phyloP scores from a whole-genome alignment of 2,888 invertebrate genomes.

The Ganaspis brasiliensis region DNA sequence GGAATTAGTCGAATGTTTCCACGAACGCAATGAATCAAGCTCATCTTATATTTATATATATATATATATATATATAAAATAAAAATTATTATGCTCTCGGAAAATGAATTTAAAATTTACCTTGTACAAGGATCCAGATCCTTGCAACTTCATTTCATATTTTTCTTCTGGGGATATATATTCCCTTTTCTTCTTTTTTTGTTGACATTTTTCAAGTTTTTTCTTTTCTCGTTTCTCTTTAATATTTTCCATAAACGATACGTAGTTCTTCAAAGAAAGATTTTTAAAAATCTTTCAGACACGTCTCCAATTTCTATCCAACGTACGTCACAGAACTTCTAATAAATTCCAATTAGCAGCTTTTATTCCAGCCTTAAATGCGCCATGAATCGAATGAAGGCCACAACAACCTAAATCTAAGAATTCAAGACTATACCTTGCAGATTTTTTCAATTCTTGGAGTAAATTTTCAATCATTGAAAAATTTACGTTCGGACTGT shows the following conservation, averaged over 20 bases:
- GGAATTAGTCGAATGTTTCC: too few species aligned
- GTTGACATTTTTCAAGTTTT: not conserved
- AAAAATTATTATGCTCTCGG: too few species aligned
- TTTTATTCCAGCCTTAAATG: constrained; percentile 64
- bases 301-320: constrained; percentile 66
- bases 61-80: too few species aligned
- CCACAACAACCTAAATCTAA: constrained; percentile 68
- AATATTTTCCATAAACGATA: not conserved
- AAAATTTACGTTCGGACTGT: constrained; percentile 36
- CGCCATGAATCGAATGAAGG: constrained; percentile 67
- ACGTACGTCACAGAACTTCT: constrained; percentile 60
- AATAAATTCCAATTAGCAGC: constrained; percentile 62
- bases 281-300: constrained; percentile 55
- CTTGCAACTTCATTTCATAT: constrained; percentile 18
- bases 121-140: too few species aligned
- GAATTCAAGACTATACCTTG: constrained; percentile 51
- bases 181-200: constrained; percentile 1
- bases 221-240: not conserved
- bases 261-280: constrained; percentile 41
- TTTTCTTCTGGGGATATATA: constrained; percentile 39
- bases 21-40: too few species aligned
- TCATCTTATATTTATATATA: too few species aligned
- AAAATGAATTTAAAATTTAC: too few species aligned
- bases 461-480: constrained; percentile 35
- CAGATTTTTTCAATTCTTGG: constrained; percentile 24